phyloP scores from a whole-genome alignment of 2,888 invertebrate species.

The Deroplatys truncata region DNA sequence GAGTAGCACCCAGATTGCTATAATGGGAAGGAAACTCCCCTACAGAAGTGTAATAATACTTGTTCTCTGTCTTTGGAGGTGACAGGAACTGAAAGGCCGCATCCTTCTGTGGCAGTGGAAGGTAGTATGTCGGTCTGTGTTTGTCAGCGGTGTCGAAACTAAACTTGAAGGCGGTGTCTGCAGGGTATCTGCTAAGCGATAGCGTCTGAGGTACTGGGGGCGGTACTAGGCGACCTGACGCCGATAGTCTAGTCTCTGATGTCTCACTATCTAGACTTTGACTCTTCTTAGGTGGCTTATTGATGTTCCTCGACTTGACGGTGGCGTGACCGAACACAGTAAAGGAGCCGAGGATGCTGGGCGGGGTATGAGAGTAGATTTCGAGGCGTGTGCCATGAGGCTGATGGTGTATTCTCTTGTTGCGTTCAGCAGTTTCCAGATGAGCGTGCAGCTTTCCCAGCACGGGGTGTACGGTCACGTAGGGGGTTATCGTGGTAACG shows the following conservation, averaged over 20 bases:
- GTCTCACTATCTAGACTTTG: not conserved
- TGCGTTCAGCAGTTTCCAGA: slow-evolving; percentile 21
- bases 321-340: slow-evolving; percentile 52
- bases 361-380: slow-evolving; percentile 15
- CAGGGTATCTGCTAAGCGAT: not conserved
- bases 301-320: slow-evolving; percentile 15
- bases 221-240: slow-evolving; percentile 19
- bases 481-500: not conserved
- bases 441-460: slow-evolving; percentile 24
- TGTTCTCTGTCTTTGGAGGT: not conserved
- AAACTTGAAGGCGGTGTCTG: not conserved
- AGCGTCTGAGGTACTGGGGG: slow-evolving; percentile 7
- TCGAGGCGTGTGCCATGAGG: slow-evolving; percentile 11
- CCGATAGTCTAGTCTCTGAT: not conserved
- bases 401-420: slow-evolving; percentile 11
- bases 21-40: not conserved
- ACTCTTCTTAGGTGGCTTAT: not conserved
- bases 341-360: slow-evolving; percentile 50
- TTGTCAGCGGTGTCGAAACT: not conserved
- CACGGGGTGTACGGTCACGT: slow-evolving; percentile 22
- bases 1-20: not conserved
- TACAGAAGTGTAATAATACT: not conserved
- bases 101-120: not conserved
- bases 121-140: not conserved
- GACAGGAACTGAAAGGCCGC: not conserved